Percentiles rank a stretch among this genome's conserved stretches.
phyloP scores from a whole-genome alignment of 2,113 vertebrate species.

The Strigops habroptila region DNA sequence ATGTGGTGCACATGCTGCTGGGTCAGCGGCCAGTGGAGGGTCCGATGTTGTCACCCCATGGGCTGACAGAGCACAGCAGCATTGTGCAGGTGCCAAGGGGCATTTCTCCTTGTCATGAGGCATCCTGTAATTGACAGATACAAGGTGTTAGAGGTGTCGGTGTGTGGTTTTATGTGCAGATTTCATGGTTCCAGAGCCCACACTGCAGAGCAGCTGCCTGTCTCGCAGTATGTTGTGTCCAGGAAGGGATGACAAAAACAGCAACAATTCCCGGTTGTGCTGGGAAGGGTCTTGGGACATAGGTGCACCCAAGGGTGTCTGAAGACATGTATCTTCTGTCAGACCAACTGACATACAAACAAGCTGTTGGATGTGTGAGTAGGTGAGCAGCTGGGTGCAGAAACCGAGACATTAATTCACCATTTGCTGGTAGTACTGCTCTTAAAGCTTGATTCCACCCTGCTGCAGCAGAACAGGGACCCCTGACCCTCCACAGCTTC shows the following conservation, averaged over 20 bases:
- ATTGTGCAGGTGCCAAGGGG: neutral
- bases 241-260: neutral
- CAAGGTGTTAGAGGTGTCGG: neutral
- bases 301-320: fast-evolving
- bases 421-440: neutral
- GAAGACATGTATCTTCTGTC: neutral
- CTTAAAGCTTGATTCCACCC: neutral
- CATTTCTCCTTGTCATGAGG: neutral
- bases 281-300: neutral
- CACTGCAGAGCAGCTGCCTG: neutral
- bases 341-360: neutral
- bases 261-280: neutral
- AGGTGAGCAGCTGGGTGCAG: neutral
- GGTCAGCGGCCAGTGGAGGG: neutral
- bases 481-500: neutral
- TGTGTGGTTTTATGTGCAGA: neutral
- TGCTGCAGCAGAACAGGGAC: neutral
- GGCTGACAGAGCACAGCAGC: neutral
- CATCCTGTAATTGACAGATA: no score
- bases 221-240: neutral
- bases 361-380: neutral
- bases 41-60: fast-evolving
- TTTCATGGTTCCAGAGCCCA: no score
- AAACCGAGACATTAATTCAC: neutral
- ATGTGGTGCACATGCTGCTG: neutral